Evolutionary conservation across 1,140 invertebrate species (phyloP), one percentile per base, ranked within the genome.

Genomic region (Pantala flavescens): DNA sequence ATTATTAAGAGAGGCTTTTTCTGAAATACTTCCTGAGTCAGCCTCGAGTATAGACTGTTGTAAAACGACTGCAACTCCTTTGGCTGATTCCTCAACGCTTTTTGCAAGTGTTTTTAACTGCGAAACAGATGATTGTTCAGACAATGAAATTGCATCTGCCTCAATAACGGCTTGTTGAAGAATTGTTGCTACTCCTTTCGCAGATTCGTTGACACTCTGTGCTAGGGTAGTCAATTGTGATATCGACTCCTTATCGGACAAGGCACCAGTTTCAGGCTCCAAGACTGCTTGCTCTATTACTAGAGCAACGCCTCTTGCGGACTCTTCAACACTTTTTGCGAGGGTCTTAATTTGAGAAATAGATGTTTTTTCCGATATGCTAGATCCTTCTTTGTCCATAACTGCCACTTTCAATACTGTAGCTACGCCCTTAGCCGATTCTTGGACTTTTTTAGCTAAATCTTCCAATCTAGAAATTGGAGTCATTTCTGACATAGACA

Each of bases 51-150:
- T 70, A 23, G 71, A 42, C 23, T 77, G 74, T 21, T 77, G 76
- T 21, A 73, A 12, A 42, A 75, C 43, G 10, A 70, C 28, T 12
- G 71, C 72, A 24, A 77, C 14, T 21, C 70, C 36, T 63, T 75
- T 21, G 21, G 73, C 49, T 21, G 75, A 70, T 71, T 77, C 71
- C n/a, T 71, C 12, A 7, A 75, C 42, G 7, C 74, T 71, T 24
- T 55, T 43, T 12, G 76, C 76, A 11, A 77, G 43, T 12, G 76
- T 77, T 74, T 79, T 77, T 43, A 81, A 43, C 43, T 80, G 78
- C n/a, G 78, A 77, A n/a, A 75, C 72, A 55, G 71, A 77, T 23
- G 75, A 78, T 73, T 71, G 19, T 19, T 72, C 71, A 3, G 71
- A 72, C 19, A 72, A 10, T 16, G 23, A 24, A 23, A 76, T 74